Percentiles rank a stretch among this genome's conserved stretches.
phyloP scores from a whole-genome alignment of 2,888 invertebrate genomes.

The Agriopis leucophaearia region DNA sequence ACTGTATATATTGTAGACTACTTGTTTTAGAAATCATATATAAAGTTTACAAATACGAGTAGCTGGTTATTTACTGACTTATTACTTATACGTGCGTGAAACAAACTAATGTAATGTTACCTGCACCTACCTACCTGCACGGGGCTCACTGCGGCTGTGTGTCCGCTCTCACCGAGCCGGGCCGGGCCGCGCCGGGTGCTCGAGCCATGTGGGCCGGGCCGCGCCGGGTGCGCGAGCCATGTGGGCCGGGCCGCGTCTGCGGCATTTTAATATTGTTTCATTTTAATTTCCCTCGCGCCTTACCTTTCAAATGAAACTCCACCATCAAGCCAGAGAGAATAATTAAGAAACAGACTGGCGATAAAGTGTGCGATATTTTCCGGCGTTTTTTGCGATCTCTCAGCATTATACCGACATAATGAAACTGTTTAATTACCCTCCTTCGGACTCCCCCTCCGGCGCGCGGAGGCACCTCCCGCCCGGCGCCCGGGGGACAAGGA shows the following conservation, averaged over 20 bases:
- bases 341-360: slow-evolving; percentile 41
- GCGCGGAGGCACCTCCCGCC: slow-evolving; percentile 3
- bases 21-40: no score
- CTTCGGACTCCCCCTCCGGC: slow-evolving; percentile 47
- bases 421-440: slow-evolving; percentile 70
- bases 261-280: slow-evolving; percentile 21
- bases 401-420: slow-evolving; percentile 58
- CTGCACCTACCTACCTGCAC: no score
- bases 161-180: no score
- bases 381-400: slow-evolving; percentile 50
- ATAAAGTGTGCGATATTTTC: slow-evolving; percentile 46
- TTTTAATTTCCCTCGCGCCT: slow-evolving; percentile 31
- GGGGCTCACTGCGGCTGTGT: no score
- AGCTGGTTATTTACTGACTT: no score
- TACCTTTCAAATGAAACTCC: slow-evolving; percentile 34
- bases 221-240: neutral
- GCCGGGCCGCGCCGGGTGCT: no score
- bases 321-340: slow-evolving; percentile 31
- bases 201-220: neutral
- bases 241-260: neutral
- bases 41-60: no score
- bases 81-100: no score
- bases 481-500: slow-evolving; percentile 9
- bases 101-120: no score
- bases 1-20: no score